Base-by-base conservation (phyloP, 2,888 invertebrate genomes). In the Corythucha ciliata region DNA sequence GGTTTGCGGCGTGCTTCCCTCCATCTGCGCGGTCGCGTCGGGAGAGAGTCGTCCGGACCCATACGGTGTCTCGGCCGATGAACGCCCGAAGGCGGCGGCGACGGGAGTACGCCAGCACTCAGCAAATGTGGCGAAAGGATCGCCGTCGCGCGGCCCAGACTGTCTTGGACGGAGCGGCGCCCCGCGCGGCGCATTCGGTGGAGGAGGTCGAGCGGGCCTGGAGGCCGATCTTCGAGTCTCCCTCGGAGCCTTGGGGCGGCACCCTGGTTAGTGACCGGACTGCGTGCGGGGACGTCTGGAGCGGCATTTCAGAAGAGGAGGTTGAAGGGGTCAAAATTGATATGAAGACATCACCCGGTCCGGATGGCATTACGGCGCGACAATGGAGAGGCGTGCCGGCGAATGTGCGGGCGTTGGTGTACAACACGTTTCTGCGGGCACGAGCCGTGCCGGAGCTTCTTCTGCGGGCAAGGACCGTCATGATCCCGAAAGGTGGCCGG, bases 401-500 rank as follows among this genome's bases (percentile, higher is more conserved):
- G 44, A 20, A 14, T 6, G 4, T 21, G 2, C 24, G 27, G 18
- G 39, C 27, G 32, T 24, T 55, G 14, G 25, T 53, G 46, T 42
- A 45, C 10, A 33, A 53, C 45, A 34, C 49, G 16, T 12, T 55
- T 2, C 14, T 48, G 40, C 3, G 34, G 25, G 22, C 26, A 36
- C 52, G 55, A 1, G 12, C 22, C 16, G 12, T 47, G 3, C 52
- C 52, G 1, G 7, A 20, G 4, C 25, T 24, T 7, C 2, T 52
- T 21, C 10, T 44, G 14, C 29, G 21, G 14, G 48, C 45, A 10
- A 32, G 51, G 10, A 40, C 49, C 5, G 44, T 44, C 29, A 22
- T 54, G 20, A 33, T 54, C 12, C 54, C 52, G 10, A 55, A 55
- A 33, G 26, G 10, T 20, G 47, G 14, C 33, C 21, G 5, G 6